phyloP scores from a whole-genome alignment of 2,113 vertebrate species.

The Xenotilapia flavipinnis region DNA sequence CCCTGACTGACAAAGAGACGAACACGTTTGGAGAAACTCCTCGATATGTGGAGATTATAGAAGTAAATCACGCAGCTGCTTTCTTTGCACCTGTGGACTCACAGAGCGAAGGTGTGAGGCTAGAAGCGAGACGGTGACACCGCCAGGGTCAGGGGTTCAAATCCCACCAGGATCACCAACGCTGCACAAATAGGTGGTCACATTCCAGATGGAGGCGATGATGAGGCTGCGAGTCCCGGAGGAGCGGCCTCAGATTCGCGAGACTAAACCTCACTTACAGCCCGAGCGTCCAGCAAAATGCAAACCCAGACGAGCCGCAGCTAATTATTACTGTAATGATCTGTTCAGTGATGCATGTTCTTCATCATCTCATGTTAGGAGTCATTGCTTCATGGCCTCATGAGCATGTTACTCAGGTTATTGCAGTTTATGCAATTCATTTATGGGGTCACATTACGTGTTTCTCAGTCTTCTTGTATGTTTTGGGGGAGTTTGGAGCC shows the following conservation, averaged over 20 bases:
- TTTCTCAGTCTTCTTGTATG: not conserved
- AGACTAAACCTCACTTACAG: not conserved
- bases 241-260: not conserved
- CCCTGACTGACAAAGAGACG: not conserved
- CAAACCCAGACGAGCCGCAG: not conserved
- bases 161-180: not conserved
- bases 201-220: not conserved
- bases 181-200: not conserved
- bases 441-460: not conserved
- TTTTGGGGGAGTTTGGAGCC: not conserved
- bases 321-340: not conserved
- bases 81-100: not conserved
- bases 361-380: not conserved
- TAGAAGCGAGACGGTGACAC: not conserved
- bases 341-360: not conserved
- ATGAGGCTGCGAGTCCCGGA: not conserved
- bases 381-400: not conserved
- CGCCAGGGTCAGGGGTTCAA: not conserved
- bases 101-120: not conserved
- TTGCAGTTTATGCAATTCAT: not conserved
- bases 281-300: not conserved
- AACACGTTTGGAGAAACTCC: not conserved
- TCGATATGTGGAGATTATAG: not conserved
- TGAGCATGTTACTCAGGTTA: not conserved
- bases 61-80: not conserved